These are phyloP conservation scores for Ennomos fuscantarius DNA, from an alignment of 2,888 invertebrate species.

Conservation along the genomic window DNA sequence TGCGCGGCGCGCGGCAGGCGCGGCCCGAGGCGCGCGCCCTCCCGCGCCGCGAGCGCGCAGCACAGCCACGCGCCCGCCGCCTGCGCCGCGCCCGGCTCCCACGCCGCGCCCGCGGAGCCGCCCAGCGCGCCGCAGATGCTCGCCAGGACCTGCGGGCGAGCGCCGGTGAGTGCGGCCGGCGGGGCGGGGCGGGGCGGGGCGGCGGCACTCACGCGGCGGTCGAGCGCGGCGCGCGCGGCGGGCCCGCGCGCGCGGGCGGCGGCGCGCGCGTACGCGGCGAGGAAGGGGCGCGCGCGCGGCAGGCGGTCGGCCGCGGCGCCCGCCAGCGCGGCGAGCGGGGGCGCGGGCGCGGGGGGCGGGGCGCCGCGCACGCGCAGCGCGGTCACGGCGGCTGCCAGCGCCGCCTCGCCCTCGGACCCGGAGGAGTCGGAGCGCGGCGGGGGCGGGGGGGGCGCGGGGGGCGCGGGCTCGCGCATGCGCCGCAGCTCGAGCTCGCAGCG, in stretches of 20 bases:
- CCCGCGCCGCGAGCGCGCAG: slow-evolving; percentile 21
- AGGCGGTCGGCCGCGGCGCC: slow-evolving; percentile 9
- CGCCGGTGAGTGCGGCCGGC: background rate
- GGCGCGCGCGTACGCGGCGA: slow-evolving; percentile 11
- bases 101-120: slow-evolving; percentile 23
- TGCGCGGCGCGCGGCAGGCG: slow-evolving; percentile 19
- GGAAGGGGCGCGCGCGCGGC: slow-evolving; percentile 14
- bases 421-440: slow-evolving; percentile 48
- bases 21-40: slow-evolving; percentile 12
- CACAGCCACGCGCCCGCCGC: slow-evolving; percentile 29
- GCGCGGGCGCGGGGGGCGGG: slow-evolving; percentile 21
- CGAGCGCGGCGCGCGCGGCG: slow-evolving; percentile 10
- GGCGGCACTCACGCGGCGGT: slow-evolving; percentile 4
- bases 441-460: slow-evolving; percentile 10
- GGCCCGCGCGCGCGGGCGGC: slow-evolving; percentile 16
- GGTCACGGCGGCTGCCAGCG: slow-evolving; percentile 45
- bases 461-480: slow-evolving; percentile 38
- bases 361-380: slow-evolving; percentile 36
- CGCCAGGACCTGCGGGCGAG: slow-evolving; percentile 11
- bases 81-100: slow-evolving; percentile 28
- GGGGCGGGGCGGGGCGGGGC: slow-evolving; percentile 5
- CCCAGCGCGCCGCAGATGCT: slow-evolving; percentile 22
- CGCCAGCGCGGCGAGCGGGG: slow-evolving; percentile 19
- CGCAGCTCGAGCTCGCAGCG: slow-evolving; percentile 46
- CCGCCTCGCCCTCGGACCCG: slow-evolving; percentile 53